Base-by-base conservation (phyloP, 2,888 invertebrate species). In the Drosophila anceps region DNA sequence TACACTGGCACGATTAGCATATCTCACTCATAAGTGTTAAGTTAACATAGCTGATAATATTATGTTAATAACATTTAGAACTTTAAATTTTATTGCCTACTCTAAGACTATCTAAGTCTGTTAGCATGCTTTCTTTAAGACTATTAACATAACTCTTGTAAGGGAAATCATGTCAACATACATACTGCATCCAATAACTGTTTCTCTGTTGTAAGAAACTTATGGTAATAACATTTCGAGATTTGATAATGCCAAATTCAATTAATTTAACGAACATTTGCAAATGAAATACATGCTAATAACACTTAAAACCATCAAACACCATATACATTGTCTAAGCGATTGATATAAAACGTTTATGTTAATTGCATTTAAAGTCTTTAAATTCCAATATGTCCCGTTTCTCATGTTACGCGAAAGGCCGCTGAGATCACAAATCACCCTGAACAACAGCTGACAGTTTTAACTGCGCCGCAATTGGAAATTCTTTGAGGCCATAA, bases 401-500 rank as follows among this genome's bases (percentile, higher is more conserved):
- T 43, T 20, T 41, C 33, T 9, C n/a, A 9, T 13, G 20, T 43
- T 13, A 3, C 4, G 8, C 13, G 29, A 13, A 1, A 9, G 2
- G 1, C n/a, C n/a, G 39, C 15, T 15, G 60, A 12, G 46, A 20
- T 41, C 77, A 81, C 69, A 79, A 79, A 78, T 79, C 78, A 79
- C 46, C 59, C 53, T 20, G 69, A 59, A 71, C 58, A 70, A 66
- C 54, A 73, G 80, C 73, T 71, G 85, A 79, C 85, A 82, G 82
- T 76, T 76, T 79, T 66, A 84, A 75, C 64, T 73, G 78, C 53
- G 64, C 46, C 68, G 68, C 82, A 82, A 82, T 73, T 82, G 85
- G 63, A 84, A 84, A 82, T 84, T 82, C 73, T 65, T 79, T 53
- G 13, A 48, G 79, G 76, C 73, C 76, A 81, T 81, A 82, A 81